Evolutionary conservation across 2,888 invertebrate species (phyloP).

Genomic region (Leucania comma): DNA sequence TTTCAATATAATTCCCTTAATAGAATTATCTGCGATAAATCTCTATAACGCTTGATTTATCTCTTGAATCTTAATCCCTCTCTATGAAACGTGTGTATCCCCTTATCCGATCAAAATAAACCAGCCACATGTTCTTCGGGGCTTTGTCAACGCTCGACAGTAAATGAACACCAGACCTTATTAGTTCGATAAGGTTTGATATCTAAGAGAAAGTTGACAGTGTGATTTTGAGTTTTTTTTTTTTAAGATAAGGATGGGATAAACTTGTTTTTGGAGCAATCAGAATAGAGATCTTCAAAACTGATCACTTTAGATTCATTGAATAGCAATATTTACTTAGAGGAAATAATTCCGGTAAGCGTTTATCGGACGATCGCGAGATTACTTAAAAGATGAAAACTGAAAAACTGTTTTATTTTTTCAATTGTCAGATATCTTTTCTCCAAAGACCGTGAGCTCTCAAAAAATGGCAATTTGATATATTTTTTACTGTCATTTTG

Average conservation of each 20-base stretch:
- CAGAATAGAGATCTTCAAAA: constrained; percentile 36
- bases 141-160: constrained; percentile 58
- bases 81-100: constrained; percentile 25
- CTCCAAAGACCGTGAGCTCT: background rate
- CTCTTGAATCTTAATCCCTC: constrained; percentile 15
- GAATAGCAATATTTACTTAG: constrained; percentile 12
- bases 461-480: background rate
- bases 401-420: background rate
- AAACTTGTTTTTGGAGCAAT: constrained; percentile 36
- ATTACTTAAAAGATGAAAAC: background rate
- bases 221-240: constrained; percentile 23
- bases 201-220: constrained; percentile 57
- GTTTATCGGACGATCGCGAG: background rate
- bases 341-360: background rate
- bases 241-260: constrained; percentile 26
- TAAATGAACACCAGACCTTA: constrained; percentile 64
- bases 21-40: constrained; percentile 27
- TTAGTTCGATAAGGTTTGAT: constrained; percentile 55
- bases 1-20: background rate
- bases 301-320: constrained; percentile 6
- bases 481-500: background rate
- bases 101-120: constrained; percentile 57
- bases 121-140: constrained; percentile 28
- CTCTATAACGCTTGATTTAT: constrained; percentile 23
- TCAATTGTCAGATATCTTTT: background rate